A percentile compares a stretch with the other conserved stretches of the same genome.
Conservation (phyloP, 2,113 vertebrate genomes). For the Elephas maximus region DNA sequence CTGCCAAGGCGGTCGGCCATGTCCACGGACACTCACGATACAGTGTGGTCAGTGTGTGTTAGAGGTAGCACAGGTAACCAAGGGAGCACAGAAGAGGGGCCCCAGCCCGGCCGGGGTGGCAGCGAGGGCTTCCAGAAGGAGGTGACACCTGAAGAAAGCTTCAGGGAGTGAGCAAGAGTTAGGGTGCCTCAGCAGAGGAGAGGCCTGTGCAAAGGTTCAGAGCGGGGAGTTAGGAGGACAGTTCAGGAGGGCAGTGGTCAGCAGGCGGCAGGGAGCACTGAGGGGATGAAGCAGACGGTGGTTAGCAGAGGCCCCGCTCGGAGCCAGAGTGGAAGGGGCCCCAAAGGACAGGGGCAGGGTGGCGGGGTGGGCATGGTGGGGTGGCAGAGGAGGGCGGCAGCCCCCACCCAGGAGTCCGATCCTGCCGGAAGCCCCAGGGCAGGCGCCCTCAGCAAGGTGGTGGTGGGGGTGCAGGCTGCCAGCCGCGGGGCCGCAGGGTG, state of each 20-base stretch:
- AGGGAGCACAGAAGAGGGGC: slow-evolving; percentile 64
- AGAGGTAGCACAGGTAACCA: slow-evolving; percentile 80
- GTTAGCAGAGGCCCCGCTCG: not conserved
- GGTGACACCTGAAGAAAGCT: slow-evolving; percentile 12
- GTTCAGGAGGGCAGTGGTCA: not conserved
- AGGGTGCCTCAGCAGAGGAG: not conserved
- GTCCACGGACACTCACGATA: slow-evolving; percentile 58
- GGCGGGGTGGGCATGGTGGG: not conserved
- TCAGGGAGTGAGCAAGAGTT: slow-evolving; percentile 45
- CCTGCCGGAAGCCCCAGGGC: not conserved
- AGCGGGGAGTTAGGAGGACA: not conserved
- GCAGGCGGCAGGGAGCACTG: not conserved
- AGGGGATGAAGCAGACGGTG: not conserved
- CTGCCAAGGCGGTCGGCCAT: slow-evolving; percentile 28
- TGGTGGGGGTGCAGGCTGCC: slow-evolving; percentile 70
- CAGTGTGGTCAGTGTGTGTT: slow-evolving; percentile 81
- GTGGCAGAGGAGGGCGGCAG: not conserved
- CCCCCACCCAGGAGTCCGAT: not conserved
- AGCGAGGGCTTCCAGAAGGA: slow-evolving; percentile 60
- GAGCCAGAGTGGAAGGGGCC: not conserved
- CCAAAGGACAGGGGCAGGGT: not conserved
- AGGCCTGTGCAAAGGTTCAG: not conserved
- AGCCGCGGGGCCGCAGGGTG: slow-evolving; percentile 87
- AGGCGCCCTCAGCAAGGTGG: slow-evolving; percentile 75
- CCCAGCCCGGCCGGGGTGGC: slow-evolving; percentile 56